A percentile compares a stretch with the other conserved stretches of the same genome.
phyloP scores from a whole-genome alignment of 2,113 vertebrate genomes.

The Trichomycterus rosablanca region DNA sequence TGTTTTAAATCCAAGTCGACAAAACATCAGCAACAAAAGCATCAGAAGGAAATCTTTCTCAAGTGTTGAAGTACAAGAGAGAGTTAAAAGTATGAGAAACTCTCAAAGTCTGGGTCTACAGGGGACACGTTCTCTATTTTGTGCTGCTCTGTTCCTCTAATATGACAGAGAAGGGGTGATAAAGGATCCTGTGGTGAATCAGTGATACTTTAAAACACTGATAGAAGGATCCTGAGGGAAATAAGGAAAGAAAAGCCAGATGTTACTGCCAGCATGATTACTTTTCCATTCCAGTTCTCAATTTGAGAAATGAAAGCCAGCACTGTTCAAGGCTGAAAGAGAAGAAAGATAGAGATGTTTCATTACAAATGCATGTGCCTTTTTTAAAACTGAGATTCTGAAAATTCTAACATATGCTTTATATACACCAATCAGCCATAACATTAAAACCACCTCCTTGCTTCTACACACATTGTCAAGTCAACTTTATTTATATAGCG shows the following conservation, averaged over 20 bases:
- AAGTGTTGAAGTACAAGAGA: conserved; percentile 1
- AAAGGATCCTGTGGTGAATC: conserved; percentile 27
- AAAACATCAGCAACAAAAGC: conserved; percentile 8
- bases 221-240: conserved; percentile 23
- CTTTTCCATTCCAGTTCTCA: too few relatives aligned
- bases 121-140: background rate
- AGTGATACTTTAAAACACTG: conserved; percentile 23
- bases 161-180: conserved; percentile 25
- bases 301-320: too few relatives aligned
- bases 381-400: too few relatives aligned
- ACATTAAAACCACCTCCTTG: too few relatives aligned
- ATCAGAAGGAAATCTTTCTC: conserved; percentile 1
- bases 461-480: too few relatives aligned
- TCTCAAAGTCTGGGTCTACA: conserved; percentile 1
- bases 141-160: conserved; percentile 4
- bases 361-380: too few relatives aligned
- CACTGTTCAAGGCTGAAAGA: too few relatives aligned
- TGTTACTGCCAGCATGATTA: conserved; percentile 41
- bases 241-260: conserved; percentile 38
- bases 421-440: too few relatives aligned
- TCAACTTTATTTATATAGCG: too few relatives aligned
- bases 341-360: too few relatives aligned
- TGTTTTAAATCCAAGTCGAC: conserved; percentile 2
- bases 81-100: conserved; percentile 10
- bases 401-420: too few relatives aligned